Conservation (phyloP, 2,113 vertebrate species). For the Peromyscus leucopus region DNA sequence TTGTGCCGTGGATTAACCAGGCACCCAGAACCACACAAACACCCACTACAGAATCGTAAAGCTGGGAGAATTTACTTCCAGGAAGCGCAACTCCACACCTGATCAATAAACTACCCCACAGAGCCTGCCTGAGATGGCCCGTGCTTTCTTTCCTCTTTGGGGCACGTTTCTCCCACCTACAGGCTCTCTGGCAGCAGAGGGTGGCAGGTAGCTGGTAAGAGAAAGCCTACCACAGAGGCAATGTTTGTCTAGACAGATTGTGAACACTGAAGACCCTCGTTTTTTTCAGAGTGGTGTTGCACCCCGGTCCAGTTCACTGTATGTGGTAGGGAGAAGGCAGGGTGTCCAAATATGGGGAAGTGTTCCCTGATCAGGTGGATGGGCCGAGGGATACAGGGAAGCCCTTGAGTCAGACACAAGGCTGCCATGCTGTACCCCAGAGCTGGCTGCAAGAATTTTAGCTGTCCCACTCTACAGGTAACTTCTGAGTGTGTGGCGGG, state of each 20-base stretch:
- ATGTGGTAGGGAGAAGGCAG: no score
- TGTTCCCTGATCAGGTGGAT: background rate
- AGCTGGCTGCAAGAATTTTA: background rate
- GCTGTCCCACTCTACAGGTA: background rate
- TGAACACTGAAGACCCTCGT: background rate
- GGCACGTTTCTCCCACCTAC: background rate
- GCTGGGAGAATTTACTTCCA: rapidly evolving
- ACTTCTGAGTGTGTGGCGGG: no score
- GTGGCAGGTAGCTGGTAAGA: rapidly evolving
- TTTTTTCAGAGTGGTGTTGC: background rate
- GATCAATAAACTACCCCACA: background rate
- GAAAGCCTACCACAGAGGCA: rapidly evolving
- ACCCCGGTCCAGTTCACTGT: background rate
- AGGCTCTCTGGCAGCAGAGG: background rate
- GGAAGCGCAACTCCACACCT: background rate
- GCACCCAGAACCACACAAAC: rapidly evolving
- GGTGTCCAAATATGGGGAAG: background rate
- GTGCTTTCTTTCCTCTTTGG: rapidly evolving
- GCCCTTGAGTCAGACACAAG: background rate
- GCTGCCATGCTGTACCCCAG: background rate
- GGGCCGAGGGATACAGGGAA: no score
- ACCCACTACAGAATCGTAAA: background rate
- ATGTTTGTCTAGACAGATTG: no score
- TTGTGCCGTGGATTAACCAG: rapidly evolving
- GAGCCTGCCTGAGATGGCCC: rapidly evolving